Base-by-base conservation (phyloP, 1,140 invertebrate species). In the Drosophila melanica region DNA sequence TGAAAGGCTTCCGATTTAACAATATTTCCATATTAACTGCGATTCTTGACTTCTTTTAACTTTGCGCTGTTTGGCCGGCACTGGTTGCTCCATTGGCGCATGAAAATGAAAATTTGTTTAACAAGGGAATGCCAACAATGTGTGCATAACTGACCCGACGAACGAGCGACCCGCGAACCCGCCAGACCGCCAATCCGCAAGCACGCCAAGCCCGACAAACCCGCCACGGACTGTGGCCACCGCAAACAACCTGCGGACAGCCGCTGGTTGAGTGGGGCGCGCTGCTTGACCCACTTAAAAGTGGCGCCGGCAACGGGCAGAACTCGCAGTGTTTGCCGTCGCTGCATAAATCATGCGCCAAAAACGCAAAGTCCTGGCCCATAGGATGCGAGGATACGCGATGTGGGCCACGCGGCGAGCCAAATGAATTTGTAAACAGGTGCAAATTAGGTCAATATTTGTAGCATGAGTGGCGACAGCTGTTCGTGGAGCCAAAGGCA, bases 371-470 rank as follows among this genome's bases (percentile, higher is more conserved):
- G 81, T 76, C 63, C 78, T 81, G 74, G 50, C 39, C 50, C 42
- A 64, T 58, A 58, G 73, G 53, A 67, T 60, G 60, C 51, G 16
- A 58, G 63, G 55, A 54, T 23, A 50, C 50, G 35, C 41, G 10
- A 64, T 55, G 42, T 51, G 66, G 73, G 41, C 50, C 16, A 66
- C 37, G 55, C 41, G 72, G 66, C 55, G 60, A 51, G 70, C 70
- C 70, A 63, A 87, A 87, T 86, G 82, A 86, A 87, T 87, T 86
- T 87, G 79, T 86, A 86, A 86, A 82, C 82, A 86, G 82, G 71
- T 86, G 79, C 84, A 87, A 87, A 86, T 86, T 86, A 77, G 82
- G 82, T 86, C 82, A 87, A 87, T 87, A 86, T 79, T 79, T 81
- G 70, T 86, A 58, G 39, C 65, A 63, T 35, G 53, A 57, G 55